phyloP scores from a whole-genome alignment of 2,797 vertebrate genomes.

The Chloroceryle inda region DNA sequence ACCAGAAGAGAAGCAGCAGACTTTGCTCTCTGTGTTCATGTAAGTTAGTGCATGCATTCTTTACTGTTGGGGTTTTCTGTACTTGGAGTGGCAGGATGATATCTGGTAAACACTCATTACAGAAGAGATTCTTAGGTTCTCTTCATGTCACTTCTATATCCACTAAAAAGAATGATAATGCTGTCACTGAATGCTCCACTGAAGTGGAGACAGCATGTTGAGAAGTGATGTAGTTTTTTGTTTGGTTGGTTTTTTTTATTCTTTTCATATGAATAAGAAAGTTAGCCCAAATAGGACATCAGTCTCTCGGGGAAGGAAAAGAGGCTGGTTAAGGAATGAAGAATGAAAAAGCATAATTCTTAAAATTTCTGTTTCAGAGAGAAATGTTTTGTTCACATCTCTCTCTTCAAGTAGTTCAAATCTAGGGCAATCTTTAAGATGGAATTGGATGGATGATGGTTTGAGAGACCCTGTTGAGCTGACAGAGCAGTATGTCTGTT shows the following conservation, averaged over 20 bases:
- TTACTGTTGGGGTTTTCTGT: neutral
- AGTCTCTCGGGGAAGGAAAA: neutral
- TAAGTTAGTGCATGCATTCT: constrained; percentile 52
- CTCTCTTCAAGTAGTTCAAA: neutral
- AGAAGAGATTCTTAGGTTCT: neutral
- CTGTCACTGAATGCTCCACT: neutral
- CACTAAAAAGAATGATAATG: neutral
- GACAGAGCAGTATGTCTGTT: neutral
- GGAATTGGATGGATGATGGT: neutral
- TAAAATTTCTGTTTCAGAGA: neutral
- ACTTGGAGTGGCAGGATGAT: neutral
- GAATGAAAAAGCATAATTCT: neutral
- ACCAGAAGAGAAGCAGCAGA: constrained; percentile 84
- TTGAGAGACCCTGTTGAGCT: neutral
- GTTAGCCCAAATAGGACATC: neutral
- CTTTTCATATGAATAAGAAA: neutral
- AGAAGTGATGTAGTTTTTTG: neutral
- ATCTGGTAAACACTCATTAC: neutral
- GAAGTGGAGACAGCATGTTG: neutral
- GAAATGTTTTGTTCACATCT: neutral
- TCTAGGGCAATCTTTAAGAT: neutral
- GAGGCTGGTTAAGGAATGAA: neutral
- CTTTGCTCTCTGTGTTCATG: constrained; percentile 85
- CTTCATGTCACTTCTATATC: accelerated
- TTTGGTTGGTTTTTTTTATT: neutral